phyloP scores from a whole-genome alignment of 2,113 vertebrate genomes.

The Nycticorax nycticorax region DNA sequence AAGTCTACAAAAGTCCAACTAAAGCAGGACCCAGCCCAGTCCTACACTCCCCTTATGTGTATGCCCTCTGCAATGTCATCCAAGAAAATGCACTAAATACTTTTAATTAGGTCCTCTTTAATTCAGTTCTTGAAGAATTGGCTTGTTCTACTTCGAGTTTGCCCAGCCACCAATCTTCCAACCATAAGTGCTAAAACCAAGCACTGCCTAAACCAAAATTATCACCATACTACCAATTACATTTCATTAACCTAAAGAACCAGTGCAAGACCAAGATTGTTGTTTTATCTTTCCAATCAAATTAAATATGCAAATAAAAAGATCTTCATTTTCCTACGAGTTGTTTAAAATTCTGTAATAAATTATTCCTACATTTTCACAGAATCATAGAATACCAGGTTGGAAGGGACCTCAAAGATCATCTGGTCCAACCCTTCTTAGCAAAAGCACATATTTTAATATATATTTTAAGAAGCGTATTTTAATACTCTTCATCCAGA shows the following conservation, averaged over 20 bases:
- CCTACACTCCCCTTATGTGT: background rate
- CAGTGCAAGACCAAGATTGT: background rate
- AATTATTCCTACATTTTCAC: background rate
- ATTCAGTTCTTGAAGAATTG: background rate
- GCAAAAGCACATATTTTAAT: too few relatives aligned
- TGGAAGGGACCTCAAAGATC: too few relatives aligned
- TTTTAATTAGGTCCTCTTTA: background rate
- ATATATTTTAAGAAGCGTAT: too few relatives aligned
- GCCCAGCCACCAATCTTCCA: background rate
- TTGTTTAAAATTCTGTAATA: background rate
- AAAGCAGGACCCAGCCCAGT: background rate
- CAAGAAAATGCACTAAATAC: background rate
- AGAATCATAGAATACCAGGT: too few relatives aligned
- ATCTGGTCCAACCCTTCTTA: too few relatives aligned
- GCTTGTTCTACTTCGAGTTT: background rate
- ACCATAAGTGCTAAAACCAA: background rate
- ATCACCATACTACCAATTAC: background rate
- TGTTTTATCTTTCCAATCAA: background rate
- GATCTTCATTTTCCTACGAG: background rate
- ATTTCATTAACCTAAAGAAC: background rate
- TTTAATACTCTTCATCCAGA: background rate
- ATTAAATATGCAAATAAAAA: background rate
- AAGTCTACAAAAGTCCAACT: background rate
- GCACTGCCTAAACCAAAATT: background rate
- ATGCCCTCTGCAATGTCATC: background rate